Evolutionary conservation across 2,113 vertebrate genomes (phyloP), one percentile per base, ranked within the genome.

Genomic region (Cyanoderma ruficeps): DNA sequence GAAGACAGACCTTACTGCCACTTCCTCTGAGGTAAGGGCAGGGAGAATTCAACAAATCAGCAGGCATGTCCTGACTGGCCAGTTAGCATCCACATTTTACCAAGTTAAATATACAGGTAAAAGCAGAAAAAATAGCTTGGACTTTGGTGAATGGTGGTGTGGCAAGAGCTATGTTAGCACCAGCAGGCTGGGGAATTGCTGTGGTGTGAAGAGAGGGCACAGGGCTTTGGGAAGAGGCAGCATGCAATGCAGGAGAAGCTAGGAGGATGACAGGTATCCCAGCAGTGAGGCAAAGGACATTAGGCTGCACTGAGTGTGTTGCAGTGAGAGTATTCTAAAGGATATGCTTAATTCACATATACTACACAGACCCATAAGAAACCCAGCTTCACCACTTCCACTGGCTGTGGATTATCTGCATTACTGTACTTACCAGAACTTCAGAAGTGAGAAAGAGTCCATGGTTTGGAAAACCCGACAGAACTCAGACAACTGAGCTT

Each of bases 231-330:
- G 42, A 83, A 15, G 20, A 64, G 22, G 53, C 41, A 55, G 16
- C 0, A 0, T 27, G 41, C 11, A 10, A 68, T n/a, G 35, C 25
- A 75, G 44, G 47, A 52, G 7, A 70, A 93, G 39, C 3, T 14
- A 9, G 30, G n/a, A 78, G 21, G 33, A 21, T 3, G 3, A 15
- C 2, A 75, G 52, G 9, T 56, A 53, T 18, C n/a, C 37, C 1
- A 6, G 46, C 31, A 89, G 59, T 2, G 6, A 80, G 50, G 44
- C 6, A 53, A 74, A 85, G 37, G 31, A 42, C 5, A 0, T 27
- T 28, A 67, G 49, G 22, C 13, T 53, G 22, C 83, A 13, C 41
- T 49, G 27, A 46, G 8, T 22, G 27, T n/a, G 30, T 15, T 64
- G 37, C 30, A 31, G 24, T 42, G 35, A 74, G 41, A 24, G 25